These are phyloP conservation scores for Encarsia formosa DNA, from an alignment of 2,888 invertebrate species.

Conservation along the genomic window DNA sequence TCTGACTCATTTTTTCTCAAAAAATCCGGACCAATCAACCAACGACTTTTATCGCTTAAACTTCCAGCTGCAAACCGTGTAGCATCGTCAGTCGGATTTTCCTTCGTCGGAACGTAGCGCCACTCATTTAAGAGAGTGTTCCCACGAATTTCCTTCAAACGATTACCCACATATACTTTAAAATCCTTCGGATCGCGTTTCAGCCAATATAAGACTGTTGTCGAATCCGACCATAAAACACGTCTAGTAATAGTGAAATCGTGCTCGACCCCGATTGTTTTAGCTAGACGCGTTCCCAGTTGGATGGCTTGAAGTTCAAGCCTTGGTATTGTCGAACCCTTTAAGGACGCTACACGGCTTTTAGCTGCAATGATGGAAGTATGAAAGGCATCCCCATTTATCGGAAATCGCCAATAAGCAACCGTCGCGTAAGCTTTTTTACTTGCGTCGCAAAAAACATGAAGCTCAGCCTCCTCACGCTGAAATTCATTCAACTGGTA, in stretches of 20 bases:
- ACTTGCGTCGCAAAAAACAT: conserved; percentile 2
- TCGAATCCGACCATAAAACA: conserved; percentile 3
- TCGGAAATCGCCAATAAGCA: neutral
- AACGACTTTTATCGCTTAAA: neutral
- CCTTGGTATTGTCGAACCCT: neutral
- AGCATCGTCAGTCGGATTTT: neutral
- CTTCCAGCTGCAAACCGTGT: neutral
- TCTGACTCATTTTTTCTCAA: neutral
- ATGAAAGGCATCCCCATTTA: too few relatives aligned
- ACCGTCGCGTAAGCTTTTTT: neutral
- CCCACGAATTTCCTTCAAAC: neutral
- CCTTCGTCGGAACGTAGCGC: neutral
- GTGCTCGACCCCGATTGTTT: neutral
- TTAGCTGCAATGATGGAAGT: neutral
- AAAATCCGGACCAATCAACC: neutral
- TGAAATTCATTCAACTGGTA: neutral
- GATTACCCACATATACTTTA: neutral
- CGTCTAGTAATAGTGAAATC: neutral
- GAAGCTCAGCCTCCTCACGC: neutral
- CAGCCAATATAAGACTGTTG: neutral
- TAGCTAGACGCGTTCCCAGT: neutral
- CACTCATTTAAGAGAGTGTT: neutral
- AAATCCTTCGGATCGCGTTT: neutral
- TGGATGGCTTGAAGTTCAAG: conserved; percentile 4
- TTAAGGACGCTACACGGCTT: conserved; percentile 1